Percentiles rank a stretch among this genome's conserved stretches.
phyloP scores from a whole-genome alignment of 2,113 vertebrate species.

The Ceyx cyanopectus region DNA sequence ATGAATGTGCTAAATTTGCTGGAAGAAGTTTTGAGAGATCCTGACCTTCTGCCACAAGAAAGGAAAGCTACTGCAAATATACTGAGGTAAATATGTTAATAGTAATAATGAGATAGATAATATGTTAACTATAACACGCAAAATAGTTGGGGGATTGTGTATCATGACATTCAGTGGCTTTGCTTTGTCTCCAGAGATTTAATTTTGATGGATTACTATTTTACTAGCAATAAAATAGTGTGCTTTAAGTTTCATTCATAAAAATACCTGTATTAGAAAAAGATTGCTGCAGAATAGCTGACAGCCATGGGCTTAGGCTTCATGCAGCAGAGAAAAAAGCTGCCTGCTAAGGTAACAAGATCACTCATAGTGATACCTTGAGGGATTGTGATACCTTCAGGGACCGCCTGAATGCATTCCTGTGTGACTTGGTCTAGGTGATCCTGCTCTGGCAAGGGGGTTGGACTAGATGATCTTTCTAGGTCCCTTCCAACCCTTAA shows the following conservation, averaged over 20 bases:
- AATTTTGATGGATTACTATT: not conserved
- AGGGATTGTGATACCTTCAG: not conserved
- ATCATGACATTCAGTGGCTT: not conserved
- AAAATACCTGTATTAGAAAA: not conserved
- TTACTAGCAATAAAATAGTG: not conserved
- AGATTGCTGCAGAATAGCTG: not conserved
- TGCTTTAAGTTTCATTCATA: not conserved
- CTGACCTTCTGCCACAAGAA: conserved; percentile 96
- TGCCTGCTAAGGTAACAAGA: not conserved
- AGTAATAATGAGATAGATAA: not conserved
- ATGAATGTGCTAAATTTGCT: conserved; percentile 92
- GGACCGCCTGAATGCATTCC: too few relatives aligned
- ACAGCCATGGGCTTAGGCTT: not conserved
- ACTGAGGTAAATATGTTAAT: conserved; percentile 80
- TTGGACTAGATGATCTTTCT: too few relatives aligned
- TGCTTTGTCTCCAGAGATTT: not conserved
- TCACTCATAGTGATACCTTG: not conserved
- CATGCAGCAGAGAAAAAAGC: not conserved
- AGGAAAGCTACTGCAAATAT: conserved; percentile 97
- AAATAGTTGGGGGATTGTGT: not conserved
- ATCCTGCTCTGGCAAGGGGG: too few relatives aligned
- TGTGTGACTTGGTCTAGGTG: too few relatives aligned
- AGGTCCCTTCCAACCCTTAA: too few relatives aligned
- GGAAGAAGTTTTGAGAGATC: conserved; percentile 95
- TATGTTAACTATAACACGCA: not conserved